phyloP scores from a whole-genome alignment of 2,888 invertebrate genomes.

The Limenitis arthemis region DNA sequence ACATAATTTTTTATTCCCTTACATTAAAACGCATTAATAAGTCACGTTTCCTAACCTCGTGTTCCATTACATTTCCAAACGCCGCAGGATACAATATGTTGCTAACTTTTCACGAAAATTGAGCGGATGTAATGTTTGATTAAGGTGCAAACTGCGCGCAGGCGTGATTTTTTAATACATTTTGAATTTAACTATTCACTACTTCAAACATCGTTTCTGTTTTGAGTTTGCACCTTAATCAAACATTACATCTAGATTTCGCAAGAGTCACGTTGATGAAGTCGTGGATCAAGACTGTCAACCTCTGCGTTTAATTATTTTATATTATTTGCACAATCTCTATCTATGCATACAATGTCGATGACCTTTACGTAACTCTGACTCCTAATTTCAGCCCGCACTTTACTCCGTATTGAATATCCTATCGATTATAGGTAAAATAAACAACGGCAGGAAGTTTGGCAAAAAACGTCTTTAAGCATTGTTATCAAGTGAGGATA shows the following conservation, averaged over 20 bases:
- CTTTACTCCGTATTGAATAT: constrained; percentile 29
- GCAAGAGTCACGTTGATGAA: constrained; percentile 40
- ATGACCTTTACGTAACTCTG: constrained; percentile 35
- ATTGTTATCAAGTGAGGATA: constrained; percentile 51
- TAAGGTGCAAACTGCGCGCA: constrained; percentile 10
- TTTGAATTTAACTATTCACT: constrained; percentile 1
- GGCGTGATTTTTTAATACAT: constrained; percentile 16
- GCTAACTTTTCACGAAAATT: constrained; percentile 11
- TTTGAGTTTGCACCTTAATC: too few species aligned
- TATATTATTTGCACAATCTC: constrained; percentile 20
- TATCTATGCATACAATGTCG: constrained; percentile 31
- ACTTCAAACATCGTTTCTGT: constrained; percentile 1
- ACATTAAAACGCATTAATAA: constrained; percentile 56
- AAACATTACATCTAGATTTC: too few species aligned
- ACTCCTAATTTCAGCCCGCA: constrained; percentile 15
- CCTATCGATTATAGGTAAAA: constrained; percentile 8
- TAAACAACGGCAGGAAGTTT: constrained; percentile 50
- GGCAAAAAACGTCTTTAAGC: constrained; percentile 38
- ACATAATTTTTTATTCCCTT: constrained; percentile 58
- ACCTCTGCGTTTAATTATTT: constrained; percentile 28
- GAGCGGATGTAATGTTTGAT: background rate
- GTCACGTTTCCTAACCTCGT: constrained; percentile 47
- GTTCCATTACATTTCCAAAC: constrained; percentile 40
- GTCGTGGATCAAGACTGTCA: constrained; percentile 32
- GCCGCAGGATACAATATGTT: constrained; percentile 38